Percentiles rank a stretch among this genome's conserved stretches.
phyloP scores from a whole-genome alignment of 2,113 vertebrate genomes.

The Brachirus orientalis region DNA sequence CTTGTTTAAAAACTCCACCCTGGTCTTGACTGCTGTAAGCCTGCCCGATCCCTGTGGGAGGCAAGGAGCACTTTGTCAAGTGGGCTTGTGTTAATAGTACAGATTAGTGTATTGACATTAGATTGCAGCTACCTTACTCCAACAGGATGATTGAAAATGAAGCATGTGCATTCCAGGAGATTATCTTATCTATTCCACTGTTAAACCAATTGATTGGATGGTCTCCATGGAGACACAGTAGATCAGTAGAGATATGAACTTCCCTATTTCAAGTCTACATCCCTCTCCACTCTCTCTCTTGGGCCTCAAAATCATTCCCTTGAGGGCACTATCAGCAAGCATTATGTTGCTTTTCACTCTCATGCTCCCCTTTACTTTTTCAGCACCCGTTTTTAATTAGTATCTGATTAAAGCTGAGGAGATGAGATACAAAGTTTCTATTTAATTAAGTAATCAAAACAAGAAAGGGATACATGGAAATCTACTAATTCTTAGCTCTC shows the following conservation, averaged over 20 bases:
- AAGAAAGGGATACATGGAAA: slow-evolving; percentile 68
- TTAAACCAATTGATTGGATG: slow-evolving; percentile 40
- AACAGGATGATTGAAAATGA: slow-evolving; percentile 64
- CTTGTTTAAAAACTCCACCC: slow-evolving; percentile 70
- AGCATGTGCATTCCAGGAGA: slow-evolving; percentile 63
- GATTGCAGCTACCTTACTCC: slow-evolving; percentile 70
- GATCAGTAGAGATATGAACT: slow-evolving; percentile 60
- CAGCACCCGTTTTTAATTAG: slow-evolving; percentile 63
- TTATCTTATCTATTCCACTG: slow-evolving; percentile 61
- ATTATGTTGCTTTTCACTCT: slow-evolving; percentile 54
- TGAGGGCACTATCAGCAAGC: slow-evolving; percentile 31
- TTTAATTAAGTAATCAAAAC: slow-evolving; percentile 77
- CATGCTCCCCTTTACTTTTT: slow-evolving; percentile 42
- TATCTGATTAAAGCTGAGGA: slow-evolving; percentile 66
- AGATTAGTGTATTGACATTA: slow-evolving; percentile 78
- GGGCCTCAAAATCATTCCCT: slow-evolving; percentile 44
- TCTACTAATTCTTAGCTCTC: slow-evolving; percentile 49
- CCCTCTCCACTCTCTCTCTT: slow-evolving; percentile 15
- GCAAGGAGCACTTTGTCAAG: slow-evolving; percentile 62
- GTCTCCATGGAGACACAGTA: slow-evolving; percentile 52
- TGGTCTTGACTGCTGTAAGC: slow-evolving; percentile 59
- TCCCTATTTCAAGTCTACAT: slow-evolving; percentile 37
- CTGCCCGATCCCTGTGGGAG: slow-evolving; percentile 63
- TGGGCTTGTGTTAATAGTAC: slow-evolving; percentile 68
- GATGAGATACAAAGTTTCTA: slow-evolving; percentile 63